Evolutionary conservation across 2,888 invertebrate genomes (phyloP).

Genomic region (Crossocerus cetratus): DNA sequence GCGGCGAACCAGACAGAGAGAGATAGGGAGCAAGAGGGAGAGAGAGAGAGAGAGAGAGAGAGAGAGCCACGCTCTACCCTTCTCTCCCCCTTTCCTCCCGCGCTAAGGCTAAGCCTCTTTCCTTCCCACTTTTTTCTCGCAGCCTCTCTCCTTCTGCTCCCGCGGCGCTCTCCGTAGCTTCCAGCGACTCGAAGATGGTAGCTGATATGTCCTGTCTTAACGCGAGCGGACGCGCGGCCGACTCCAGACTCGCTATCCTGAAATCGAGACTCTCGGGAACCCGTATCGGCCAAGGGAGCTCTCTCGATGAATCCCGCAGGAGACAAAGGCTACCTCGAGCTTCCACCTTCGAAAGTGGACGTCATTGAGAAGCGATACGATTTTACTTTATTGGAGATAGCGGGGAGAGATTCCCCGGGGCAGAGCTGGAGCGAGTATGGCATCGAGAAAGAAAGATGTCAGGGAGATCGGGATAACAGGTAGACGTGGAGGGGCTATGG

Average conservation of each 20-base stretch:
- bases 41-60: too few relatives aligned
- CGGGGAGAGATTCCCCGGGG: not conserved
- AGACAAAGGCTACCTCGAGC: constrained; percentile 13
- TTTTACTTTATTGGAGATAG: not conserved
- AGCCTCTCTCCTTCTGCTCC: not conserved
- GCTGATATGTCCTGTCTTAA: constrained; percentile 37
- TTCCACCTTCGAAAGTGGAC: too few relatives aligned
- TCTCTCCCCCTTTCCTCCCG: not conserved
- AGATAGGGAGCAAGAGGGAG: too few relatives aligned
- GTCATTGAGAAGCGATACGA: not conserved
- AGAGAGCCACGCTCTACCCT: not conserved
- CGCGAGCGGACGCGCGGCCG: constrained; percentile 46
- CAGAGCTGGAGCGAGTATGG: not conserved
- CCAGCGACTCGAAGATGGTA: constrained; percentile 40
- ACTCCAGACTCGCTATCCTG: constrained; percentile 23
- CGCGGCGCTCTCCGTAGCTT: constrained; percentile 4
- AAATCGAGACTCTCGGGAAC: constrained; percentile 42
- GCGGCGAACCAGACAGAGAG: too few relatives aligned
- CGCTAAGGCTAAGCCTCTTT: not conserved
- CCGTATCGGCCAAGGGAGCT: not conserved
- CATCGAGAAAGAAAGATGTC: constrained; percentile 3
- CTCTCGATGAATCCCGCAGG: constrained; percentile 16
- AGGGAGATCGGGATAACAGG: not conserved
- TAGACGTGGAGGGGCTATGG: constrained; percentile 15
- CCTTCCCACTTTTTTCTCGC: not conserved